A percentile compares a stretch with the other conserved stretches of the same genome.
These are phyloP conservation scores for Sciurus niger DNA, from an alignment of 2,113 vertebrate species.

Conservation along the genomic window DNA sequence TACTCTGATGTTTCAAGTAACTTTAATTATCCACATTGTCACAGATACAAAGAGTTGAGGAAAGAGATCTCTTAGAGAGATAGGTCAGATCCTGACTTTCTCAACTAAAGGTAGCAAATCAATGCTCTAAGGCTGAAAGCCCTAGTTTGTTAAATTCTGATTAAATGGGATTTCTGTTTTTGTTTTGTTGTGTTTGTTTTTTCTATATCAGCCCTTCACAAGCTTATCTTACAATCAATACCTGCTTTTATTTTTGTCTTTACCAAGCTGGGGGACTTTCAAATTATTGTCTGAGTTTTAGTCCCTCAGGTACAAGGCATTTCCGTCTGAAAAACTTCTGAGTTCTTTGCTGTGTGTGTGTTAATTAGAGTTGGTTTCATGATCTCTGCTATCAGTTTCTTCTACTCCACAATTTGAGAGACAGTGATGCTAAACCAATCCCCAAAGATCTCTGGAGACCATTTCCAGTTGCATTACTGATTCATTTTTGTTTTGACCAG, in stretches of 20 bases:
- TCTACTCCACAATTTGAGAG: conserved; percentile 73
- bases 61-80: conserved; percentile 10
- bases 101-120: neutral
- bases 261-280: conserved; percentile 46
- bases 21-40: neutral
- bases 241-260: conserved; percentile 70
- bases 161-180: conserved; percentile 53
- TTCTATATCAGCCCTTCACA: conserved; percentile 16
- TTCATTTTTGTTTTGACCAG: conserved; percentile 89
- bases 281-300: neutral
- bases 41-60: neutral
- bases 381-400: conserved; percentile 77
- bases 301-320: conserved; percentile 17
- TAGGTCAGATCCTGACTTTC: neutral
- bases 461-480: conserved; percentile 88
- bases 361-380: conserved; percentile 84
- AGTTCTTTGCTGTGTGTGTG: conserved; percentile 65
- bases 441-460: conserved; percentile 84
- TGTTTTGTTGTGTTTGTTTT: conserved; percentile 45
- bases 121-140: neutral
- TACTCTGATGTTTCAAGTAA: neutral
- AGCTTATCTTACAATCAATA: conserved; percentile 73
- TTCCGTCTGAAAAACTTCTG: conserved; percentile 56
- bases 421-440: conserved; percentile 81
- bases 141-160: conserved; percentile 52